These are phyloP conservation scores for Rotaria macrura DNA, from an alignment of 2,888 invertebrate species.

Conservation along the genomic window DNA sequence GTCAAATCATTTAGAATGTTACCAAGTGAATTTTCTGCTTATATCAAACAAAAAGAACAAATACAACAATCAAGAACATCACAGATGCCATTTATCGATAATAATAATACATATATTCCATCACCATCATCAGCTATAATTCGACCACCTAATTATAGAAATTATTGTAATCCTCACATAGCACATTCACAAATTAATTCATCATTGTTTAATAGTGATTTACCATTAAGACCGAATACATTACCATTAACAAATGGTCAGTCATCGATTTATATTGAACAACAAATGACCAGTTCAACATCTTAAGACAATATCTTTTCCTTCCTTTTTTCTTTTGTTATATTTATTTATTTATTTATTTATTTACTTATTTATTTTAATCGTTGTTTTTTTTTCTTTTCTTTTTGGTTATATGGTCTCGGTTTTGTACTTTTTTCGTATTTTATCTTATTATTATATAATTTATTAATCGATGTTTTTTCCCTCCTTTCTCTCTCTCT, in stretches of 20 bases:
- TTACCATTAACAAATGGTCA: background rate
- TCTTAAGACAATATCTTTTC: background rate
- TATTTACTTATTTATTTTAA: background rate
- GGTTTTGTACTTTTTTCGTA: background rate
- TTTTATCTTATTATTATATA: slow-evolving; percentile 6
- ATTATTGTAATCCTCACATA: background rate
- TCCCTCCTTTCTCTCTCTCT: background rate
- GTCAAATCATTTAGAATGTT: background rate
- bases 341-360: background rate
- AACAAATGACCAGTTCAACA: background rate
- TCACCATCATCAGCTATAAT: background rate
- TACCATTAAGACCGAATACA: background rate
- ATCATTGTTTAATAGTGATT: background rate
- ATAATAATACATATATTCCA: background rate
- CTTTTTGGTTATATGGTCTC: background rate
- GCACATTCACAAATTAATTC: background rate
- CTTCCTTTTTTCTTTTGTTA: background rate
- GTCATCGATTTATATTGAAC: background rate
- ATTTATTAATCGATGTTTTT: background rate
- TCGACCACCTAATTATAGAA: background rate
- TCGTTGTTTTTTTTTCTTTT: background rate
- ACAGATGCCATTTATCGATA: background rate
- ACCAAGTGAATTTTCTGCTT: slow-evolving; percentile 15
- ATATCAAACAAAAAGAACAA: slow-evolving; percentile 20
- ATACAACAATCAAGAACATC: background rate